Conservation (phyloP, 2,888 invertebrate genomes). For the Troides helena region DNA sequence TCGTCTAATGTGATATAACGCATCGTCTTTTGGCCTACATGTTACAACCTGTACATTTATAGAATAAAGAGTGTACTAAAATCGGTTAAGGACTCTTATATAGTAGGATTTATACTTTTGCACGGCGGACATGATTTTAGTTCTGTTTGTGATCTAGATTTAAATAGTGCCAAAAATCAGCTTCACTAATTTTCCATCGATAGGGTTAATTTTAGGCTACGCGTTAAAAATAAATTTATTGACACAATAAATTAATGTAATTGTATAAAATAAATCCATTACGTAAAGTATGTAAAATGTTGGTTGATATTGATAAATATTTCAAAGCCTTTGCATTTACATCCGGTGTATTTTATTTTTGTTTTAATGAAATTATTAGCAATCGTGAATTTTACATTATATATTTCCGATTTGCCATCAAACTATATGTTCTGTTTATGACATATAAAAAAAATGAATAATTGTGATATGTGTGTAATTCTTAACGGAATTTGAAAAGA, state of each 20-base stretch:
- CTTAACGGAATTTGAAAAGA: constrained; percentile 17
- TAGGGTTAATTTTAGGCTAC: constrained; percentile 23
- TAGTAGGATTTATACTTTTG: constrained; percentile 28
- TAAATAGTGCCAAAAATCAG: constrained; percentile 31
- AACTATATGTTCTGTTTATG: no score
- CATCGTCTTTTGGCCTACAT: constrained; percentile 24
- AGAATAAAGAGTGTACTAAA: constrained; percentile 17
- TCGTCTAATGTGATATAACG: constrained; percentile 64
- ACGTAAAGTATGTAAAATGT: constrained; percentile 13
- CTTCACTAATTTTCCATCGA: constrained; percentile 23
- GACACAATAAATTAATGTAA: constrained; percentile 21
- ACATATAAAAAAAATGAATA: constrained; percentile 4
- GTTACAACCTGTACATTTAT: constrained; percentile 20
- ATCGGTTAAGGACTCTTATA: constrained; percentile 9
- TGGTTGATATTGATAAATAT: constrained; percentile 15
- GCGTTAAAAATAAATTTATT: constrained; percentile 5
- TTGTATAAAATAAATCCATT: constrained; percentile 18
- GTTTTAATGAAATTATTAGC: background rate
- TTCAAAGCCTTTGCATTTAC: constrained; percentile 19
- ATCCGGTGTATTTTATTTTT: background rate
- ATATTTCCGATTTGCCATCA: no score
- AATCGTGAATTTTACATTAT: no score
- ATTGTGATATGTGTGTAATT: constrained; percentile 27
- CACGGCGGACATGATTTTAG: constrained; percentile 18
- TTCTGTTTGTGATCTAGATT: constrained; percentile 14